Conservation (phyloP, 2,888 invertebrate genomes). For the Dascillus cervinus region DNA sequence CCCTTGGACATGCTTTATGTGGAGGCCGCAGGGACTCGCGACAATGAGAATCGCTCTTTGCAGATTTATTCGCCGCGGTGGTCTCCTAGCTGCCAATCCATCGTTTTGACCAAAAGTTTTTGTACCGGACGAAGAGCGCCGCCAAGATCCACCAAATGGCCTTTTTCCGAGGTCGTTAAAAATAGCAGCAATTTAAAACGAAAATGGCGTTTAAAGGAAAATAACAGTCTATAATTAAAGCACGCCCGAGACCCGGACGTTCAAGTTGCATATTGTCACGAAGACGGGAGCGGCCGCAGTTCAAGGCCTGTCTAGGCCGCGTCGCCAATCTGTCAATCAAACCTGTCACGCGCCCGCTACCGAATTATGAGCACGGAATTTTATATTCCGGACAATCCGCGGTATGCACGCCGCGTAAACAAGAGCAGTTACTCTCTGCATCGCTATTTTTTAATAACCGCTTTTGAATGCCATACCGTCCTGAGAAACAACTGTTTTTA, state of each 20-base stretch:
- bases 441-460: too few relatives aligned
- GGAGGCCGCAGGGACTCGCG: slow-evolving; percentile 32
- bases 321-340: slow-evolving; percentile 25
- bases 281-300: slow-evolving; percentile 19
- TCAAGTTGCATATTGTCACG: slow-evolving; percentile 17
- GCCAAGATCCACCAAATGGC: too few relatives aligned
- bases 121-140: too few relatives aligned
- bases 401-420: slow-evolving; percentile 15
- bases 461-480: too few relatives aligned
- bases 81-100: slow-evolving; percentile 40
- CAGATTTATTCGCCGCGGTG: slow-evolving; percentile 37
- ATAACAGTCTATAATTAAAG: slow-evolving; percentile 2
- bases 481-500: too few relatives aligned
- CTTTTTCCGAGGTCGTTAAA: too few relatives aligned
- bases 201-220: too few relatives aligned
- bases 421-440: neutral
- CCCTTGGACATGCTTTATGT: slow-evolving; percentile 36
- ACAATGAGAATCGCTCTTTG: slow-evolving; percentile 39
- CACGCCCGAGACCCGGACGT: slow-evolving; percentile 15
- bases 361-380: slow-evolving; percentile 23
- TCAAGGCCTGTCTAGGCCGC: slow-evolving; percentile 27
- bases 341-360: slow-evolving; percentile 19
- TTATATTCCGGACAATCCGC: slow-evolving; percentile 19
- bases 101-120: slow-evolving; percentile 21
- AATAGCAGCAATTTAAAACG: slow-evolving; percentile 8